phyloP scores from a whole-genome alignment of 2,888 invertebrate species.

The Camponotus fellah region DNA sequence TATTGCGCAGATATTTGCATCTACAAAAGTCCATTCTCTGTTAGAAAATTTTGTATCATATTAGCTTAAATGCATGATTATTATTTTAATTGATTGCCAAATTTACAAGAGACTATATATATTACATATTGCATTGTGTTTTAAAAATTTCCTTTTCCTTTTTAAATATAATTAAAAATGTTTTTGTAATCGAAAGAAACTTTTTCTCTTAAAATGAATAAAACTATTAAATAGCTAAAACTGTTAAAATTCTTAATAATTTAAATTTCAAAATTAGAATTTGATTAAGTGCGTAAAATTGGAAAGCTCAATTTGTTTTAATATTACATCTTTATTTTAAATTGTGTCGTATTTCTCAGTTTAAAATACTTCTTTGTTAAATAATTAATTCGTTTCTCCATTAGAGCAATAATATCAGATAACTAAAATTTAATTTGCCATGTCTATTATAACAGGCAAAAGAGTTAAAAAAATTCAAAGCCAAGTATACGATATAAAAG shows the following conservation, averaged over 20 bases:
- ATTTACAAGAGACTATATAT: neutral
- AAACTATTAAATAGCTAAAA: neutral
- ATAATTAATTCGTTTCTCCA: neutral
- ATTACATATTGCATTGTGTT: neutral
- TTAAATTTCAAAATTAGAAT: neutral
- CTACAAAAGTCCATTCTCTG: neutral
- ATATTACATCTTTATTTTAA: conserved; percentile 1
- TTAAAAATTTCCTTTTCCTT: neutral
- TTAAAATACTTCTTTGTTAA: neutral
- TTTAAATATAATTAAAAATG: neutral
- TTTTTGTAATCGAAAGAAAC: neutral
- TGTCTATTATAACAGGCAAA: neutral
- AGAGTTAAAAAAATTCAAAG: neutral
- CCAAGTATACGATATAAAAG: conserved; percentile 48
- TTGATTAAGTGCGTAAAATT: neutral
- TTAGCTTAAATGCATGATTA: neutral
- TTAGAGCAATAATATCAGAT: neutral
- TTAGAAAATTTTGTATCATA: neutral
- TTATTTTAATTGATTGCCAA: neutral
- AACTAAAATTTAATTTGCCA: neutral
- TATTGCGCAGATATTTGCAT: neutral
- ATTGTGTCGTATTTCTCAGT: neutral
- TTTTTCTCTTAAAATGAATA: neutral
- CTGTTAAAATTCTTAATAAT: neutral
- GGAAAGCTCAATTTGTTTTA: neutral